phyloP scores from a whole-genome alignment of 2,888 invertebrate species.

The Harpalus rubripes region DNA sequence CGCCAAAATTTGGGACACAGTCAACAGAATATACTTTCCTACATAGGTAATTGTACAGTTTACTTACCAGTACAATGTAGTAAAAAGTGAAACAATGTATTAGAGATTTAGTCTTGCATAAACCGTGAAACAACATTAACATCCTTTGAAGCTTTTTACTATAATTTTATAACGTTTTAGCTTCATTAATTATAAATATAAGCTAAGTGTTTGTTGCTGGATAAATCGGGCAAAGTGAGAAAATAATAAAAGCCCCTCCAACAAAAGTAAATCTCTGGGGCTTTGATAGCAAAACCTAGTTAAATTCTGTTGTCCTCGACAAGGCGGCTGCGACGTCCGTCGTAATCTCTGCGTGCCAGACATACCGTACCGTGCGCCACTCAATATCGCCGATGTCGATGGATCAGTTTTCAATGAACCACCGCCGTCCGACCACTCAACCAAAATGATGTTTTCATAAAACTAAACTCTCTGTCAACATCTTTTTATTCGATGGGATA shows the following conservation, averaged over 20 bases:
- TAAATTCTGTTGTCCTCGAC: conserved; percentile 4
- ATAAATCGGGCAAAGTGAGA: not conserved
- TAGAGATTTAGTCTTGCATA: too few species aligned
- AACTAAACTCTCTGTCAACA: conserved; percentile 70
- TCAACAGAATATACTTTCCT: too few species aligned
- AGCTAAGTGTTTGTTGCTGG: not conserved
- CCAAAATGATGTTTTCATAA: conserved; percentile 72
- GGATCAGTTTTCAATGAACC: conserved; percentile 68
- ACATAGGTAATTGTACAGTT: too few species aligned
- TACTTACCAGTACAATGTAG: too few species aligned
- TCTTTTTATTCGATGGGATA: conserved; percentile 16
- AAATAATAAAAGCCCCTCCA: not conserved
- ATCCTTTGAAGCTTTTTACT: too few species aligned
- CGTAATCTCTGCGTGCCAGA: conserved; percentile 67
- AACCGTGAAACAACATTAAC: too few species aligned
- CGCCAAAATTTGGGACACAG: too few species aligned
- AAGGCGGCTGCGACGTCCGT: not conserved
- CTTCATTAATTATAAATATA: not conserved
- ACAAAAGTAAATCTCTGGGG: conserved; percentile 1
- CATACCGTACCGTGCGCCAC: conserved; percentile 50
- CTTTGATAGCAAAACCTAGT: conserved; percentile 19
- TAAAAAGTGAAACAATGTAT: too few species aligned
- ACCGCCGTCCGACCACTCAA: conserved; percentile 55
- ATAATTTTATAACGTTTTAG: not conserved
- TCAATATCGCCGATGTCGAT: conserved; percentile 66